Evolutionary conservation across 2,888 invertebrate genomes (phyloP).

Genomic region (Cryptocephalus primarius): DNA sequence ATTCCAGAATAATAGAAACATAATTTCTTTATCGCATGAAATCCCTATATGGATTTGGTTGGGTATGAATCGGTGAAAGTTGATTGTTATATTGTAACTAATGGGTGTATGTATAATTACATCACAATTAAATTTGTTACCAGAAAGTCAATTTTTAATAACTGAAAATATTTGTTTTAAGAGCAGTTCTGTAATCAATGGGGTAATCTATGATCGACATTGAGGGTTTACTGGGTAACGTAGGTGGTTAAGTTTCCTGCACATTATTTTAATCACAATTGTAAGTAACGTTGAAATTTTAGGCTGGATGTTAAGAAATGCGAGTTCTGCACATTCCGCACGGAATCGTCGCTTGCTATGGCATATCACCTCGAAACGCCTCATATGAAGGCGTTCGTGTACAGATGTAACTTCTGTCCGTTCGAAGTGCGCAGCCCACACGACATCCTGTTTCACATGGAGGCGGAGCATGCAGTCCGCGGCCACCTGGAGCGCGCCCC

Average conservation of each 20-base stretch:
- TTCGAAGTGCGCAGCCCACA: conserved; percentile 61
- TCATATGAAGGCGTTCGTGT: conserved; percentile 79
- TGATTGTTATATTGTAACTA: no score
- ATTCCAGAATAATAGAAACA: not conserved
- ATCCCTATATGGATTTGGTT: no score
- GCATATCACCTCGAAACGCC: conserved; percentile 83
- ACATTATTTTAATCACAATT: not conserved
- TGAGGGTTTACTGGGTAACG: no score
- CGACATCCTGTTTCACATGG: conserved; percentile 86
- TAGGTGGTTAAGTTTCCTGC: no score
- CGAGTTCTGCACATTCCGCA: conserved; percentile 80
- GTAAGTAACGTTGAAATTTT: conserved; percentile 6
- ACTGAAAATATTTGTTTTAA: no score
- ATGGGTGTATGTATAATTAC: no score
- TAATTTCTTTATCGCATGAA: no score
- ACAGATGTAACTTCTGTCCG: conserved; percentile 51
- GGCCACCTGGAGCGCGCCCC: conserved; percentile 77
- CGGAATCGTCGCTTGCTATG: conserved; percentile 74
- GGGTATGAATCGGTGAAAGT: no score
- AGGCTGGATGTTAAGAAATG: conserved; percentile 68
- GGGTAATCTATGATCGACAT: no score
- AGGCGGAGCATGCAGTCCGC: conserved; percentile 74
- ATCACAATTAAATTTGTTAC: no score
- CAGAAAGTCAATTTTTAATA: no score
- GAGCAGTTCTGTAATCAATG: no score